Conservation (phyloP, 1,140 invertebrate species). For the Phymastichus coffea region DNA sequence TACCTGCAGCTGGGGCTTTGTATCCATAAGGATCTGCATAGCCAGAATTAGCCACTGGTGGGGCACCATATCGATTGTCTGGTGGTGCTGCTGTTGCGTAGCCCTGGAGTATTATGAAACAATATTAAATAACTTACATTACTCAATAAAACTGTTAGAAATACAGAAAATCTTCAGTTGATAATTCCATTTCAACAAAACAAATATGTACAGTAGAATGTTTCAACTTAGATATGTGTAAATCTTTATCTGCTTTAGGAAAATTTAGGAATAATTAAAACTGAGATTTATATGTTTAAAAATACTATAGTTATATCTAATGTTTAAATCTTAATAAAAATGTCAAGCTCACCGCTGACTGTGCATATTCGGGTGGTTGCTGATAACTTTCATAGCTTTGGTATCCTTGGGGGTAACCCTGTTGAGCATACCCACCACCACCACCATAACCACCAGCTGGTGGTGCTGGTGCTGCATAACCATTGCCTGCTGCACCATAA, state of each 20-base stretch:
- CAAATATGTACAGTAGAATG: too few relatives aligned
- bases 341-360: conserved; percentile 45
- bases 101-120: conserved; percentile 36
- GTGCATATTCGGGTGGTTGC: conserved; percentile 51
- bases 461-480: conserved; percentile 46
- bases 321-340: not conserved
- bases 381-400: conserved; percentile 54
- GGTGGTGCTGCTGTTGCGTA: conserved; percentile 47
- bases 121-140: too few relatives aligned
- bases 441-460: conserved; percentile 43
- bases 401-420: conserved; percentile 51
- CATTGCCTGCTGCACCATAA: conserved; percentile 46
- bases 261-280: too few relatives aligned
- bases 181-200: too few relatives aligned
- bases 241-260: too few relatives aligned
- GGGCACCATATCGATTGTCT: conserved; percentile 49
- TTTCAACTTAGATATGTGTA: too few relatives aligned
- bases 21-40: conserved; percentile 53
- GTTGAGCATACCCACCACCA: conserved; percentile 47
- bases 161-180: too few relatives aligned
- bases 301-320: not conserved
- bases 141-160: too few relatives aligned
- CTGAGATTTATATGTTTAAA: too few relatives aligned
- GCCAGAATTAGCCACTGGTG: conserved; percentile 43
- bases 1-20: conserved; percentile 52